Base-by-base conservation (phyloP, 2,888 invertebrate genomes). In the Drosophila acutilabella region DNA sequence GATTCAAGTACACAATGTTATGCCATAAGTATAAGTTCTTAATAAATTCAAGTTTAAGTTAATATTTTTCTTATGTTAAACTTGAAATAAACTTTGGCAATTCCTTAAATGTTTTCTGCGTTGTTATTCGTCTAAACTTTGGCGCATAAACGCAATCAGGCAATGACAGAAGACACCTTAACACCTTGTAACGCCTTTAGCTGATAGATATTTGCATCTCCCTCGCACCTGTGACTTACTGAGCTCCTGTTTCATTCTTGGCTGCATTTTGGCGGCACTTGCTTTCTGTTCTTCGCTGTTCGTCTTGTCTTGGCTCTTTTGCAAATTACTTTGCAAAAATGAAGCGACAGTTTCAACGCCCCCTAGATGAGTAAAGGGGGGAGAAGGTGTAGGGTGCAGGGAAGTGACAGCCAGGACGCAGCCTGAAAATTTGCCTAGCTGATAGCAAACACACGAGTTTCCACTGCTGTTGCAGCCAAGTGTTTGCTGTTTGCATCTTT, bases 291-390 rank as follows among this genome's bases (percentile, higher is more conserved):
- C 64, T 64, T 64, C 50, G 52, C 64, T 47, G 67, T n/a, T n/a
- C 51, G 58, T 20, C 77, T 69, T 72, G 62, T 70, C 69, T 68
- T 78, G 77, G 72, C 82, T 77, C 81, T 84, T 84, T 85, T 84
- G 86, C 90, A 89, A 88, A 88, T 90, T 88, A 82, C 89, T 88
- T 88, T 89, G 82, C 89, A 78, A 78, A 89, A 89, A 81, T 81
- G 78, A 80, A 89, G 78, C 70, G 89, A 86, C 80, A 81, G 78
- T 77, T 70, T 72, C 45, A 16, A 14, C 58, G 16, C 14, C 48
- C 13, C 40, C 57, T 53, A 23, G 6, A 23, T 23, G 6, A 6
- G n/a, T n/a, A 5, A 23, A 5, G 6, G 23, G 23, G 23, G 6
- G 20, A 20, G 26, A 1, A 0, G 33, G 33, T 7, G 47, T 4